Base-by-base conservation (phyloP, 2,797 vertebrate genomes). In the Neostethus bicornis region DNA sequence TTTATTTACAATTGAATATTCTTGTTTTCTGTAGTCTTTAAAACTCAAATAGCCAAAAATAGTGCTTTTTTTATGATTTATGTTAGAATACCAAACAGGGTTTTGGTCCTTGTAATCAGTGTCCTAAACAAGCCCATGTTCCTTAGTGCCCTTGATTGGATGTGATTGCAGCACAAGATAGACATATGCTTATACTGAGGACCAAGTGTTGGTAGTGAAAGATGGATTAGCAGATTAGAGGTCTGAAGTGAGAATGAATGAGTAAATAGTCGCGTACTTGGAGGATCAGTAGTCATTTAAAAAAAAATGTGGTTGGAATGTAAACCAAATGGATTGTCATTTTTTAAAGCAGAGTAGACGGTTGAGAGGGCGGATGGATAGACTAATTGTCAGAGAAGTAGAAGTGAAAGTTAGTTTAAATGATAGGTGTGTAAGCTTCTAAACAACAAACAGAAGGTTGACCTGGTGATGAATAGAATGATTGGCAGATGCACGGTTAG, bases 11-110 rank as follows among this genome's bases (percentile, higher is more conserved):
- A 1, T 26, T 25, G 3, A 23, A 12, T 13, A 19, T 41, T 38
- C 16, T 21, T 44, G 17, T 45, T 19, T 50, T 57, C 35, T 16
- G n/a, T 10, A 52, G 29, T 39, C 23, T 48, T 51, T 37, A 46
- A 29, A 58, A 47, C 43, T 49, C 25, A 51, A 41, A 39, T 44
- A 57, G 19, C 25, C 24, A 34, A 59, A 67, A 38, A 48, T 45
- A 62, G 62, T 62, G 46, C 45, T 44, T 31, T 31, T 58, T 65
- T 35, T 39, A n/a, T 23, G 24, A 17, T 9, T 14, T 32, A 46
- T 43, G 23, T 59, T 50, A 45, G 51, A 69, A 58, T n/a, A 38
- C 11, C 16, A 58, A 50, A 50, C 14, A 23, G 16, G 7, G 24
- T 16, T 24, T 50, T 17, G 4, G 37, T 14, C 7, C 1, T 29